Conservation (phyloP, 2,113 vertebrate genomes). For the Chelonoidis abingdonii region DNA sequence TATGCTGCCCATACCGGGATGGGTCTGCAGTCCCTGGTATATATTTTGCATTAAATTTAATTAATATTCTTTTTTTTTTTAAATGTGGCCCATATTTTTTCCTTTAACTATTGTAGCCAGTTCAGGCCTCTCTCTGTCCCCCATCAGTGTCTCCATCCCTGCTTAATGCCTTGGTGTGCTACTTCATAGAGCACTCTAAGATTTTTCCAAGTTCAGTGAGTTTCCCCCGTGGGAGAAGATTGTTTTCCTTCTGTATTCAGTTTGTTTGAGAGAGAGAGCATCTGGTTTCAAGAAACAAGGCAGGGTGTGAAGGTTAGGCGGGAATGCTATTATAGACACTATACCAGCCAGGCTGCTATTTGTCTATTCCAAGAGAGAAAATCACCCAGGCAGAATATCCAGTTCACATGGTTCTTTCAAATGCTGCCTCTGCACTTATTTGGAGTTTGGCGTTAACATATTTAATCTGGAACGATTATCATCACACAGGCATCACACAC, state of each 20-base stretch:
- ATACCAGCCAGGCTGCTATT: not conserved
- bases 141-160: not conserved
- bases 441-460: not conserved
- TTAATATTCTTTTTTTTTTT: not conserved
- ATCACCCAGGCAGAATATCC: not conserved
- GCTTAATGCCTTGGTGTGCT: not conserved
- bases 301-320: not conserved
- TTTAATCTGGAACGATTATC: not conserved
- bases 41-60: not conserved
- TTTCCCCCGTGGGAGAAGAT: not conserved
- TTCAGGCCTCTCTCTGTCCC: not conserved
- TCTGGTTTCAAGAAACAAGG: not conserved
- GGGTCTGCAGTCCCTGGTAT: not conserved
- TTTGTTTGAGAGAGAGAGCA: not conserved
- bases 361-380: not conserved
- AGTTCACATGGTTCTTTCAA: not conserved
- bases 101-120: not conserved
- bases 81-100: not conserved
- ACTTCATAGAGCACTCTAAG: slow-evolving; percentile 39
- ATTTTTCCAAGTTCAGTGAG: not conserved
- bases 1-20: not conserved
- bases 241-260: rapidly evolving
- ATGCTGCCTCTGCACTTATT: not conserved
- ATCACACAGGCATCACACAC: not conserved
- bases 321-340: not conserved